These are phyloP conservation scores for Arnoldichthys spilopterus DNA, from an alignment of 2,797 vertebrate genomes.

Conservation along the genomic window DNA sequence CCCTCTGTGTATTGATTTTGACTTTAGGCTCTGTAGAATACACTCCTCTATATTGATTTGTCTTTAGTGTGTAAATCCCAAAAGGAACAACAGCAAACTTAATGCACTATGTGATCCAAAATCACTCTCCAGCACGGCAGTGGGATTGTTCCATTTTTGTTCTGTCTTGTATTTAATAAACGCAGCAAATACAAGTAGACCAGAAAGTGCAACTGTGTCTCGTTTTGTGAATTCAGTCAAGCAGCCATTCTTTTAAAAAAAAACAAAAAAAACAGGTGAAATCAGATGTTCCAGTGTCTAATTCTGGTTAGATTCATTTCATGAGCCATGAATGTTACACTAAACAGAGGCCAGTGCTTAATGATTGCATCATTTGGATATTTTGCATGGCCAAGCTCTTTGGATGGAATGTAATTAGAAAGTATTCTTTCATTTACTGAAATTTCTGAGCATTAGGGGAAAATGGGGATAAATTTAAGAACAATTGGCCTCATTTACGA, in stretches of 20 bases:
- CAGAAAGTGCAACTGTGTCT: background rate
- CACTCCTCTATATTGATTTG: background rate
- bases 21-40: background rate
- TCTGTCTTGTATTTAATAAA: constrained; percentile 13
- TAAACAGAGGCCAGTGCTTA: too few species aligned
- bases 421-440: too few species aligned
- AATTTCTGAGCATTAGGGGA: too few species aligned
- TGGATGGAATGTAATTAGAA: too few species aligned
- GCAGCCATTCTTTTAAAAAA: background rate
- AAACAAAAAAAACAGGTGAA: background rate
- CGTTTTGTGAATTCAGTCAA: background rate
- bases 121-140: background rate
- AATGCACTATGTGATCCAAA: background rate
- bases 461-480: too few species aligned
- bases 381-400: too few species aligned
- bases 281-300: background rate
- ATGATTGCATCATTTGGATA: too few species aligned
- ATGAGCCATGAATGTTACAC: too few species aligned
- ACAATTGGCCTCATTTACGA: too few species aligned
- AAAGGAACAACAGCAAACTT: background rate
- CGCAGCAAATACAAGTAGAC: background rate
- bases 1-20: background rate
- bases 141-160: background rate
- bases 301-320: background rate
- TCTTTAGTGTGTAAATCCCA: background rate